phyloP scores from a whole-genome alignment of 2,888 invertebrate genomes.

The Lithosia quadra region DNA sequence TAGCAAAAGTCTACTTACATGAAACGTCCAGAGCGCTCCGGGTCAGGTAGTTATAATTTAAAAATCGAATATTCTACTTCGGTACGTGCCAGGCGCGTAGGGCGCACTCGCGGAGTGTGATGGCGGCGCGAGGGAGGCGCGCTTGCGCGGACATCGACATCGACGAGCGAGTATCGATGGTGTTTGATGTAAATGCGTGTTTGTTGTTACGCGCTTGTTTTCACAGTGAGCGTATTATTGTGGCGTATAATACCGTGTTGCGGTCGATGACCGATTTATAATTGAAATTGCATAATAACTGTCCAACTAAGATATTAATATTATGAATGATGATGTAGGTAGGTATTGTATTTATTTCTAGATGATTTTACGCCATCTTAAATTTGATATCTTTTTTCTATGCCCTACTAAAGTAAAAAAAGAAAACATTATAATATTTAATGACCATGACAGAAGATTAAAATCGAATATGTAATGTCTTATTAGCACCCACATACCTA shows the following conservation, averaged over 20 bases:
- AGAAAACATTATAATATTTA: too few species aligned
- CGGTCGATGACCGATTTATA: slow-evolving; percentile 36
- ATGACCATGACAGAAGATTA: too few species aligned
- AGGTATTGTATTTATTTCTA: too few species aligned
- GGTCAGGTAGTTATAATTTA: slow-evolving; percentile 38
- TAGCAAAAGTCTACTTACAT: slow-evolving; percentile 37
- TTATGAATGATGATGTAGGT: background rate
- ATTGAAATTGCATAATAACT: slow-evolving; percentile 22
- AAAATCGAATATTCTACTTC: slow-evolving; percentile 56
- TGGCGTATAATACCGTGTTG: slow-evolving; percentile 21
- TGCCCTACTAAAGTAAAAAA: too few species aligned
- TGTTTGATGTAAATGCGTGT: slow-evolving; percentile 28
- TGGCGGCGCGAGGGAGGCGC: slow-evolving; percentile 37
- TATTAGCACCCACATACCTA: too few species aligned
- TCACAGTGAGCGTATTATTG: slow-evolving; percentile 29
- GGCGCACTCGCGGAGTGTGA: slow-evolving; percentile 57
- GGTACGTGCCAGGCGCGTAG: slow-evolving; percentile 58
- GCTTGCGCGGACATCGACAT: slow-evolving; percentile 45
- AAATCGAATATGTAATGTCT: too few species aligned
- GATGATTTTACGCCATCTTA: background rate
- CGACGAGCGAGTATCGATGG: slow-evolving; percentile 37
- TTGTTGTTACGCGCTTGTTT: slow-evolving; percentile 39
- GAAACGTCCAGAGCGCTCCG: slow-evolving; percentile 30
- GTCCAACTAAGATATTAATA: too few species aligned
- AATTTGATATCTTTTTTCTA: too few species aligned